Base-by-base conservation (phyloP, 2,113 vertebrate genomes). In the Laticauda laticaudata region DNA sequence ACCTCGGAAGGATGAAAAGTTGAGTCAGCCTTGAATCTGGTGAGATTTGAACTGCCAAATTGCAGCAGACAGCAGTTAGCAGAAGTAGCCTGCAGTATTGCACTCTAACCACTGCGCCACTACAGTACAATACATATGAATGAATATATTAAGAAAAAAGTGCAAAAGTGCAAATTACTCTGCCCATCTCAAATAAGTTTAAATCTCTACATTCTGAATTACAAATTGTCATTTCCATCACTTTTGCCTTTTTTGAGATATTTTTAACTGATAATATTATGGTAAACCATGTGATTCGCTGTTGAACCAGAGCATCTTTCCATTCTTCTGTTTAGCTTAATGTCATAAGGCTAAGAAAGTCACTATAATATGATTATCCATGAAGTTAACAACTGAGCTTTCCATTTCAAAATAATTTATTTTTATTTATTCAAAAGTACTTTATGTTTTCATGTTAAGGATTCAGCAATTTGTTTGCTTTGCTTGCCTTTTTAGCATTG, bases 371-470 rank as follows among this genome's bases (percentile, higher is more conserved):
- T 24, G 92, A 59, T 86, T 87, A 45, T 29, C 91, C 75, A 59
- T 64, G 75, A 94, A 95, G 9, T 20, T 29, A 3, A 0, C 12
- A 87, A 12, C 91, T 29, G 45, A 26, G n/a, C 88, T 94, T 59
- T 29, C 91, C 93, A 92, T 6, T 86, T 94, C 29, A 23, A 90
- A 92, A 91, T 94, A 23, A 89, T 92, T 5, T 3, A 18, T 85
- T 6, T 92, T 51, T 0, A 48, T 21, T 1, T 90, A 87, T 93
- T 39, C 88, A 2, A 23, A 93, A 91, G 3, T 0, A 0, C 3
- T 92, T 81, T 55, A 87, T 23, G 88, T 94, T 92, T 93, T 14
- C 94, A 95, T 92, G 86, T 91, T 20, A 55, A 89, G 48, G 64
- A 0, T 0, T 0, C n/a, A 94, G 6, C 14, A 55, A 23, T 39